Conservation (phyloP, 2,113 vertebrate species). For the Sus scrofa region DNA sequence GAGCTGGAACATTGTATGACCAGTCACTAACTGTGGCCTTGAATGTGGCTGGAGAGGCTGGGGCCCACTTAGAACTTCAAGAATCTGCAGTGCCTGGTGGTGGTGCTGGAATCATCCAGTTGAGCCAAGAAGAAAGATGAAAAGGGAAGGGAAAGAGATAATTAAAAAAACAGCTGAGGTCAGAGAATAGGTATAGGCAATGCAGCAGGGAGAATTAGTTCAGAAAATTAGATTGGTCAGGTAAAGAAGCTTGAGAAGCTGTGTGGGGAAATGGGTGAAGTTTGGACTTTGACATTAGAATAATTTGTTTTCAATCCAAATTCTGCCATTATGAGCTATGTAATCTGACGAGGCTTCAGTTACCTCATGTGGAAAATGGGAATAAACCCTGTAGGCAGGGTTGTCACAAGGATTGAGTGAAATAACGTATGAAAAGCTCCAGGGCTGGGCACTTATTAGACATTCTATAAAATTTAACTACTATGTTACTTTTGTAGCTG, state of each 20-base stretch:
- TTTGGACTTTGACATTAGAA: background rate
- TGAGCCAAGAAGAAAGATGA: background rate
- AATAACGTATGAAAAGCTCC: background rate
- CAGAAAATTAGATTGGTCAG: background rate
- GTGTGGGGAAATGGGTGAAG: background rate
- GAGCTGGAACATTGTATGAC: background rate
- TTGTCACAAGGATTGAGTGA: background rate
- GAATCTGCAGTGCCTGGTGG: background rate
- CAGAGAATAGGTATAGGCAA: background rate
- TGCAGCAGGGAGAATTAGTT: background rate
- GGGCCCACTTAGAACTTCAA: background rate
- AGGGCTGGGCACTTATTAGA: background rate
- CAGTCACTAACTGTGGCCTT: background rate
- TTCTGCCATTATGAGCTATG: background rate
- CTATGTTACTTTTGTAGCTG: background rate
- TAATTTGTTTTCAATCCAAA: background rate
- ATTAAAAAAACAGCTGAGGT: background rate
- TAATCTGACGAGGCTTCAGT: background rate
- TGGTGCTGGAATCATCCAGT: too few species aligned
- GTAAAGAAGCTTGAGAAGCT: background rate
- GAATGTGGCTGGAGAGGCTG: background rate
- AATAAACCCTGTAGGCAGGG: background rate
- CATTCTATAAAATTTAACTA: background rate
- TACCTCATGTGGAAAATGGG: background rate
- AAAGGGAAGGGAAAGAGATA: background rate